A percentile compares a stretch with the other conserved stretches of the same genome.
Conservation (phyloP, 2,797 vertebrate genomes). For the Oreochromis mossambicus region DNA sequence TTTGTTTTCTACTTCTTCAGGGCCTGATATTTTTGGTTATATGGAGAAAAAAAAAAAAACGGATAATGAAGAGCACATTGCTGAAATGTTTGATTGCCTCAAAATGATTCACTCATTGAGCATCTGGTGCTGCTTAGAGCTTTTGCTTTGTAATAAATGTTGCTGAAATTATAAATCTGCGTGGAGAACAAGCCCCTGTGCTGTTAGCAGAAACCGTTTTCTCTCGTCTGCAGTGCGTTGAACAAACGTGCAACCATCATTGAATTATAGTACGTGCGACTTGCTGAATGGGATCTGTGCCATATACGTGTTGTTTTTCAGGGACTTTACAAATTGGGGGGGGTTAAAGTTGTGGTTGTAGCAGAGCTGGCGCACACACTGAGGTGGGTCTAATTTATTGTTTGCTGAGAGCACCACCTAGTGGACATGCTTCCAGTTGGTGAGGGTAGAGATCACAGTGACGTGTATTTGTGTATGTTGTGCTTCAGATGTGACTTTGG, state of each 20-base stretch:
- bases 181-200: neutral
- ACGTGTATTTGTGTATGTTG: slow-evolving; percentile 32
- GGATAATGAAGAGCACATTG: slow-evolving; percentile 5
- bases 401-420: slow-evolving; percentile 53
- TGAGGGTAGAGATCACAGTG: neutral
- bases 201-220: neutral
- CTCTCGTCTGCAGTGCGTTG: neutral
- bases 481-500: slow-evolving; percentile 16
- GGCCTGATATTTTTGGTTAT: slow-evolving; percentile 40
- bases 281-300: slow-evolving; percentile 50
- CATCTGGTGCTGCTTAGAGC: neutral
- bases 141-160: neutral
- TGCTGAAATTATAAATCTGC: neutral
- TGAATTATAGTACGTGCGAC: slow-evolving; percentile 4
- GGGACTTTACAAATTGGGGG: slow-evolving; percentile 28
- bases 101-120: neutral
- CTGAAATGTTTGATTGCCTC: neutral
- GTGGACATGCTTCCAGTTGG: slow-evolving; percentile 33
- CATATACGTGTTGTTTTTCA: slow-evolving; percentile 46
- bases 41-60: neutral
- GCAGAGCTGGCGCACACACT: slow-evolving; percentile 7
- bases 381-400: slow-evolving; percentile 28
- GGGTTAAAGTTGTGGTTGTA: slow-evolving; percentile 10
- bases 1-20: neutral
- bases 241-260: neutral